A percentile compares a stretch with the other conserved stretches of the same genome.
Conservation (phyloP, 1,140 invertebrate species). For the Heterodera schachtii region DNA sequence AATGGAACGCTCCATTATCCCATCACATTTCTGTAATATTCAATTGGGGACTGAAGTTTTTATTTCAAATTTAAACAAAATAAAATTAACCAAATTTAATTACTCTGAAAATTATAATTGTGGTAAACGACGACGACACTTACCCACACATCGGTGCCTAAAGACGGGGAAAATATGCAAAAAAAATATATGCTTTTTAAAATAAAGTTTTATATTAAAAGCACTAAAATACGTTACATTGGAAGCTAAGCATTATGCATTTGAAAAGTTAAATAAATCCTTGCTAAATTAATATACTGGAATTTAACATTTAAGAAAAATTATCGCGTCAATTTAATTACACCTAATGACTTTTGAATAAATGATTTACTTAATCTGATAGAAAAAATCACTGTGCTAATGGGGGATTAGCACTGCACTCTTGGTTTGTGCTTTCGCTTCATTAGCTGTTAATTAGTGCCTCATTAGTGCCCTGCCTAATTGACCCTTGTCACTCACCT, state of each 20-base stretch:
- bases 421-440: too few relatives aligned
- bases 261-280: too few relatives aligned
- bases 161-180: not conserved
- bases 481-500: not conserved
- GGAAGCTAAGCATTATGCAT: too few relatives aligned
- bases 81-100: not conserved
- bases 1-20: conserved; percentile 20
- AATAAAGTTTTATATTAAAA: too few relatives aligned
- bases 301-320: too few relatives aligned
- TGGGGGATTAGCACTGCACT: too few relatives aligned
- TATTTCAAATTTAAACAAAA: not conserved
- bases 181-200: too few relatives aligned
- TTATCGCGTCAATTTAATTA: not conserved
- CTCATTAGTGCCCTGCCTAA: not conserved
- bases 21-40: conserved; percentile 19
- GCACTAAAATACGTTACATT: too few relatives aligned
- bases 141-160: conserved; percentile 22
- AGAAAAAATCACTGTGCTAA: too few relatives aligned
- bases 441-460: not conserved
- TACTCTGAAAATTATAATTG: not conserved
- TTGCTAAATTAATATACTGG: too few relatives aligned
- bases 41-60: not conserved
- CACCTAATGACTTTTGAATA: not conserved
- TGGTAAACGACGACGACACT: not conserved
- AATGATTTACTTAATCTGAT: too few relatives aligned